Conservation (phyloP, 2,888 invertebrate species). For the Mythimna impura region DNA sequence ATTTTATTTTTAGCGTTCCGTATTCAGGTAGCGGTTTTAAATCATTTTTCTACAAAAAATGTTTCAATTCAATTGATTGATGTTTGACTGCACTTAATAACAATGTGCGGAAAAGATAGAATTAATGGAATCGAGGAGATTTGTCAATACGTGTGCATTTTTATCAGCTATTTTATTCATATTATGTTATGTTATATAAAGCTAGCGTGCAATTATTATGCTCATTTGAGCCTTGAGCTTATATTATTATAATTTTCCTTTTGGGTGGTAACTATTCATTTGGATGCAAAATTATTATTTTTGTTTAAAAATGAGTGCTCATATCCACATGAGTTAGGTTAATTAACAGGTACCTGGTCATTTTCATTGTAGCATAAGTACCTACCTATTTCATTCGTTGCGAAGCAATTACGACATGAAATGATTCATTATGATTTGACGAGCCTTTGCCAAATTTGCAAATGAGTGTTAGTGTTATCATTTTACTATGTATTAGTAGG, state of each 20-base stretch:
- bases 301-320: slow-evolving; percentile 62
- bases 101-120: slow-evolving; percentile 55
- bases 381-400: slow-evolving; percentile 61
- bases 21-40: slow-evolving; percentile 65
- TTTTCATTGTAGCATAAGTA: slow-evolving; percentile 59
- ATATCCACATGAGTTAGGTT: slow-evolving; percentile 66
- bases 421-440: slow-evolving; percentile 68
- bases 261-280: slow-evolving; percentile 20
- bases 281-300: slow-evolving; percentile 42
- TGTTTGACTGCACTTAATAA: slow-evolving; percentile 59
- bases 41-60: slow-evolving; percentile 60
- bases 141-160: slow-evolving; percentile 10
- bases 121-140: slow-evolving; percentile 36
- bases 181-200: slow-evolving; percentile 31
- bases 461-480: slow-evolving; percentile 45
- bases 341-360: slow-evolving; percentile 65
- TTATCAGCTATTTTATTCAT: slow-evolving; percentile 15
- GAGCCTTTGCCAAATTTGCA: slow-evolving; percentile 66
- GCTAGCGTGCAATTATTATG: slow-evolving; percentile 10
- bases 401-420: slow-evolving; percentile 64
- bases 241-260: slow-evolving; percentile 28
- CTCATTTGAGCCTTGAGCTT: slow-evolving; percentile 15
- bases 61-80: slow-evolving; percentile 66
- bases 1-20: slow-evolving; percentile 74
- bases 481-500: slow-evolving; percentile 27